phyloP scores from a whole-genome alignment of 1,140 invertebrate genomes.

The Dufourea novaeangliae region DNA sequence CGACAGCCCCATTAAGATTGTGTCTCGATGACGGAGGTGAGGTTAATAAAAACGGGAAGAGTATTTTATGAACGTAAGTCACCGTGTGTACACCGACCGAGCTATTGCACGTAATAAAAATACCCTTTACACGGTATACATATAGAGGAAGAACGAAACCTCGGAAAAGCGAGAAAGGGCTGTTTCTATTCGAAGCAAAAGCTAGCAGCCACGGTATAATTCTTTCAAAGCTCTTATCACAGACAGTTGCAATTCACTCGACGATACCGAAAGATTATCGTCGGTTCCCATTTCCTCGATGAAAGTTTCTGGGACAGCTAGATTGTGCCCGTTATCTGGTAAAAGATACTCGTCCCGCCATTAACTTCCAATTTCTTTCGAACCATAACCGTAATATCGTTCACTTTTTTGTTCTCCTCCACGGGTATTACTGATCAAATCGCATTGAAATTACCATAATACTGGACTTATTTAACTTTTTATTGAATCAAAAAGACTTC shows the following conservation, averaged over 20 bases:
- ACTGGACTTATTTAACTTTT: no score
- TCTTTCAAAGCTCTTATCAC: neutral
- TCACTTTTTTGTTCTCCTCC: neutral
- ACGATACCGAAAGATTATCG: constrained; percentile 24
- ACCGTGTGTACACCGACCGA: neutral
- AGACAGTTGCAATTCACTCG: constrained; percentile 6
- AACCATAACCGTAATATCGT: neutral
- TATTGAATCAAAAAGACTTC: no score
- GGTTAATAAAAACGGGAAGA: neutral
- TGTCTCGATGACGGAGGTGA: neutral
- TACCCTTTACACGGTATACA: neutral
- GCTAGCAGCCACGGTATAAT: neutral
- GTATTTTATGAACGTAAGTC: neutral
- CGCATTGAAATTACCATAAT: no score
- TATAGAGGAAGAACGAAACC: neutral
- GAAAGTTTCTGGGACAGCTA: neutral
- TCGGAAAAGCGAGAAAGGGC: neutral
- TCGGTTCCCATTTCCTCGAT: constrained; percentile 19
- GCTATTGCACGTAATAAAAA: neutral
- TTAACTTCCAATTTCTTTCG: constrained; percentile 5
- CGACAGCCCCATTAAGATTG: neutral
- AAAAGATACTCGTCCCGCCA: constrained; percentile 9
- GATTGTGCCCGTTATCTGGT: neutral
- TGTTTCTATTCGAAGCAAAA: neutral
- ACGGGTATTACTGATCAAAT: no score